Evolutionary conservation across 2,113 vertebrate species (phyloP), one percentile per base, ranked within the genome.

Genomic region (Calonectris borealis): DNA sequence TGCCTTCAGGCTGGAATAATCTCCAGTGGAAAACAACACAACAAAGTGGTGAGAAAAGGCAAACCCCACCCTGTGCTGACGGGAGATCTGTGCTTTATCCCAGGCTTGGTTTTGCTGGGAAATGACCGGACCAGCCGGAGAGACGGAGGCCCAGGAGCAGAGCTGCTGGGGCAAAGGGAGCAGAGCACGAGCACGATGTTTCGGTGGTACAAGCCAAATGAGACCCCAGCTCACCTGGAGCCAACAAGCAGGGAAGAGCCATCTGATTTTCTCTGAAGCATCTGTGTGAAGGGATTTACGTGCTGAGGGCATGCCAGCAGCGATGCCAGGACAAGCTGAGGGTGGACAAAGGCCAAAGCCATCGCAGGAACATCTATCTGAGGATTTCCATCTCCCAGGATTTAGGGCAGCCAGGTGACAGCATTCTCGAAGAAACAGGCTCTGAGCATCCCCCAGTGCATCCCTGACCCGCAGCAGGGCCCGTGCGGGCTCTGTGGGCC

Each of bases 171-270:
- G 26, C 8, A 69, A 10, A 26, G 70, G 57, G 46, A 64, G 27
- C 58, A 13, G 78, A 19, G 46, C 4, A 1, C 0, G 1, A 55
- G 44, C 11, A 4, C 1, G 1, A 7, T 2, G 36, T 10, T 34
- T 16, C 32, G 3, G 51, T 0, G 2, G 10, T 14, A 12, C 21
- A 5, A 36, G n/a, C 16, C 29, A 11, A 25, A 5, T 0, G 4
- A 31, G 14, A 27, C 11, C 21, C 0, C 1, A 1, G 76, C 52
- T 78, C 29, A 0, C 60, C 8, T 1, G 26, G 16, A 72, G 46
- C 0, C 1, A 52, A 36, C 11, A 10, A 49, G n/a, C 51, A 22
- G 57, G 26, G 64, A 32, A 55, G 20, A 57, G 27, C 36, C 3
- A 0, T 21, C 13, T 2, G 1, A 27, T 58, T 52, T 24, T 16